Evolutionary conservation across 2,113 vertebrate species (phyloP), one percentile per base, ranked within the genome.

Genomic region (Ophiodon elongatus): DNA sequence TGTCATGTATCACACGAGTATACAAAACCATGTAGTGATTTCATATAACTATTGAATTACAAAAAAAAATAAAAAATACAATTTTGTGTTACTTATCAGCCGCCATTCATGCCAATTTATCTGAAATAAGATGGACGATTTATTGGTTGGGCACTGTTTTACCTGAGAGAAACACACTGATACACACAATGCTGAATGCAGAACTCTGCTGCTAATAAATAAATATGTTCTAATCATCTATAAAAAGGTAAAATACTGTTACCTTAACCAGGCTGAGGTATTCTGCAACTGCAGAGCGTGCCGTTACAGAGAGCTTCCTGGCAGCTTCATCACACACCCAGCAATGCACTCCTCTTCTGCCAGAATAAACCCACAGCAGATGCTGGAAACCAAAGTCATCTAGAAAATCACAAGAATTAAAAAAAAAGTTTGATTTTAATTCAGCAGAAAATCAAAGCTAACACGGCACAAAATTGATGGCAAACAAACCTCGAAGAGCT

Each of bases 321-420:
- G 98, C 98, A 0, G 94, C 90, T 2, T 97, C 97, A 3, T 99
- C 98, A 56, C 98, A 99, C 84, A 99, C 98, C 98, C 98, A 99
- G 90, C 98, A 99, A 91, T 99, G 98, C 25, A 99, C 96, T 0
- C 98, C 98, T 94, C 98, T 96, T 71, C 98, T 95, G 62, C 98
- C 98, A 0, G 98, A 99, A 87, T 98, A 99, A 50, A 99, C 97
- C 98, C 98, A 99, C 57, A 99, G 93, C 19, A 97, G 93, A 85
- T 99, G 97, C 87, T 87, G 94, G 92, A 99, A 94, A 25, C 98
- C 98, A 95, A 99, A 98, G 85, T 99, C 98, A 77, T 98, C 98
- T 99, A 93, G 25, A 86, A 84, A 27, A 19, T 41, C 60, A 63
- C 31, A 37, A 45, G 45, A 19, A 23, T 14, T 0, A 19, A 33